Conservation (phyloP, 2,113 vertebrate genomes). For the Nerophis ophidion region DNA sequence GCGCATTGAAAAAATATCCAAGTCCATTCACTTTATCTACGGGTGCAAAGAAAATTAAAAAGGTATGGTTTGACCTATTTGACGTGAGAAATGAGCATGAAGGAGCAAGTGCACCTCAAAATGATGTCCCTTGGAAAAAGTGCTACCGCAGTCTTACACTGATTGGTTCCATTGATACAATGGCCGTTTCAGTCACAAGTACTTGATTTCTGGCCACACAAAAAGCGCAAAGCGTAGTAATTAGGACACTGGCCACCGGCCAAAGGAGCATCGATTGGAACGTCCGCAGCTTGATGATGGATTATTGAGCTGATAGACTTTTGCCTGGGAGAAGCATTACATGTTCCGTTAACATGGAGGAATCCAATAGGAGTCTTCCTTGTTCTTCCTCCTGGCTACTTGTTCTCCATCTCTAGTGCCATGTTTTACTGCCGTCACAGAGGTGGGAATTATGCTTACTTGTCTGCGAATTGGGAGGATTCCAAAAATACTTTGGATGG, state of each 20-base stretch:
- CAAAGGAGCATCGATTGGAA: not conserved
- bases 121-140: no score
- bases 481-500: not conserved
- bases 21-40: no score
- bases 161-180: no score
- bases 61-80: no score
- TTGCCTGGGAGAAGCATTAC: not conserved
- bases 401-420: not conserved
- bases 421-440: not conserved
- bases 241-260: not conserved
- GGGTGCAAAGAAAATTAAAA: no score
- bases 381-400: not conserved
- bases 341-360: not conserved
- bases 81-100: no score
- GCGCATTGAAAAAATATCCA: no score
- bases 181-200: not conserved
- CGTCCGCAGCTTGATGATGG: not conserved
- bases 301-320: constrained; percentile 3
- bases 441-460: not conserved
- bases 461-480: not conserved
- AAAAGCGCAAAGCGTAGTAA: not conserved
- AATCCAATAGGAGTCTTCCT: not conserved
- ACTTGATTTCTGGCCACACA: not conserved
- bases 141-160: no score
- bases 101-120: no score